These are phyloP conservation scores for Anthonomus grandis DNA, from an alignment of 1,140 invertebrate species.

Conservation along the genomic window DNA sequence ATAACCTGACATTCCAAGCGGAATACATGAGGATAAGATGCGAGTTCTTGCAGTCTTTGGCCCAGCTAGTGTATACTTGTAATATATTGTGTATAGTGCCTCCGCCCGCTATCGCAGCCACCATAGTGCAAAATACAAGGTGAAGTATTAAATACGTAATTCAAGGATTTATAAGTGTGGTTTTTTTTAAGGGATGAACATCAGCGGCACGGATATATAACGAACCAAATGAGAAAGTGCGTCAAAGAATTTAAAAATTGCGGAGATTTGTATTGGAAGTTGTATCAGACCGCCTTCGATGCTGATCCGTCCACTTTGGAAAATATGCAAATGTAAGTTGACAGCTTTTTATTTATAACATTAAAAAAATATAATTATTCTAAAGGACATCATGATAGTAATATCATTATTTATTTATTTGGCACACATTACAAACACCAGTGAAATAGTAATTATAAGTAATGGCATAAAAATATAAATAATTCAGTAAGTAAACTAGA, in stretches of 20 bases:
- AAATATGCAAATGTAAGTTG: slow-evolving; percentile 66
- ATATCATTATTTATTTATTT: too few species aligned
- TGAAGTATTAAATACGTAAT: background rate
- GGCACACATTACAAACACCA: too few species aligned
- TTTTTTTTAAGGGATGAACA: slow-evolving; percentile 66
- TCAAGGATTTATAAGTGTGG: background rate
- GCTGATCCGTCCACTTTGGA: slow-evolving; percentile 81
- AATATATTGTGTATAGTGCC: slow-evolving; percentile 84
- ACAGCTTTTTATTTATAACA: background rate
- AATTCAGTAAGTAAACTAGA: too few species aligned
- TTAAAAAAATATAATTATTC: background rate
- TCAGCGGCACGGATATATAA: slow-evolving; percentile 77
- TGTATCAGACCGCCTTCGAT: slow-evolving; percentile 92
- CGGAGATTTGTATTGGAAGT: slow-evolving; percentile 72
- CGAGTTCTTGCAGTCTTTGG: slow-evolving; percentile 73
- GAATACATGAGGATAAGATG: slow-evolving; percentile 73
- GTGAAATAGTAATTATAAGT: too few species aligned
- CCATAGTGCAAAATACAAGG: slow-evolving; percentile 67
- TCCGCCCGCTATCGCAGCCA: slow-evolving; percentile 85
- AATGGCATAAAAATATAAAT: too few species aligned
- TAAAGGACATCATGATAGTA: background rate
- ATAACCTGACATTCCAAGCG: slow-evolving; percentile 71
- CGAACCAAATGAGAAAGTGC: slow-evolving; percentile 76
- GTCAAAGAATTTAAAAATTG: slow-evolving; percentile 70
- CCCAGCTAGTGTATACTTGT: slow-evolving; percentile 73